Conservation (phyloP, 2,888 invertebrate genomes). For the Drosophila colorata region DNA sequence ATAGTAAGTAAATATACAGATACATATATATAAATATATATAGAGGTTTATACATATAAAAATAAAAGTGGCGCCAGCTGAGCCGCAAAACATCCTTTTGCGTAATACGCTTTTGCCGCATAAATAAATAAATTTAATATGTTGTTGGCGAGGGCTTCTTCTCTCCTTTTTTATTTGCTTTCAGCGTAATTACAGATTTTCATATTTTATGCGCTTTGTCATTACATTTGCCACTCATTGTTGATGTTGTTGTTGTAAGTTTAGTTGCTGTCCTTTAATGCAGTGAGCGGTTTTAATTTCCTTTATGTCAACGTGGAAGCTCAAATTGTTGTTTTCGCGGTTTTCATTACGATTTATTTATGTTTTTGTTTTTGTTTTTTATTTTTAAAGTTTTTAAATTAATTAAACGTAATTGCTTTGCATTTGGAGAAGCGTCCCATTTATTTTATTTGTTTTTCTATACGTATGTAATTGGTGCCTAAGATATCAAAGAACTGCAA, state of each 20-base stretch:
- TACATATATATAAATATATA: constrained; percentile 1
- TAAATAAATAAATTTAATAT: constrained; percentile 45
- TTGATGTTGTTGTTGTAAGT: constrained; percentile 19
- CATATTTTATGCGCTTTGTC: constrained; percentile 47
- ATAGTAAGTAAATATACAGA: constrained; percentile 11
- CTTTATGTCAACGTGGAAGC: constrained; percentile 54
- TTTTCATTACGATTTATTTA: constrained; percentile 4
- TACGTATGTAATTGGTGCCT: background rate
- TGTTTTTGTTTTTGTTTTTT: constrained; percentile 6
- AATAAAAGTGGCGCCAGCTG: constrained; percentile 10
- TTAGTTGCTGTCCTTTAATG: constrained; percentile 32
- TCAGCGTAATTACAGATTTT: constrained; percentile 58
- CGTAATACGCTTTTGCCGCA: constrained; percentile 38
- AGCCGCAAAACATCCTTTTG: constrained; percentile 32
- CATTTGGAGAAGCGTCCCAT: constrained; percentile 15
- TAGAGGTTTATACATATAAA: background rate
- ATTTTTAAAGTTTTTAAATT: constrained; percentile 37
- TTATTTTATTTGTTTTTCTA: background rate
- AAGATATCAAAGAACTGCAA: constrained; percentile 11
- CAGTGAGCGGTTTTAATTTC: constrained; percentile 42
- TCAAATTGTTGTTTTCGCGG: constrained; percentile 45
- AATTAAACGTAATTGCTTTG: constrained; percentile 44
- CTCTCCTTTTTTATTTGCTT: constrained; percentile 35
- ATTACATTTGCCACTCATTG: constrained; percentile 40
- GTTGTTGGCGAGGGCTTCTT: constrained; percentile 15